Evolutionary conservation across 2,113 vertebrate genomes (phyloP), one percentile per base, ranked within the genome.

Genomic region (Sinocyclocheilus maitianheensis): DNA sequence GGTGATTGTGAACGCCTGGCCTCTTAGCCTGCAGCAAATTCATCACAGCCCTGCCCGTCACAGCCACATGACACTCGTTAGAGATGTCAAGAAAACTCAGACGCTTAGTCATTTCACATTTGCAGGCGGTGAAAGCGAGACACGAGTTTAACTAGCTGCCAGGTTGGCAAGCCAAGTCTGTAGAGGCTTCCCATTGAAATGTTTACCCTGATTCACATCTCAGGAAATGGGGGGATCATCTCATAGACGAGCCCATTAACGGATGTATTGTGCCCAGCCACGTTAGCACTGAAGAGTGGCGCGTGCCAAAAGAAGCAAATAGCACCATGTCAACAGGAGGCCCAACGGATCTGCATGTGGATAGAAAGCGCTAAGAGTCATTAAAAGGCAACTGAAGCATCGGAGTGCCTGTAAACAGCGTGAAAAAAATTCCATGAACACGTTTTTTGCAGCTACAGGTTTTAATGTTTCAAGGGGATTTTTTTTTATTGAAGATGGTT

Each of bases 211-310:
- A 94, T 94, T 94, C 91, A 90, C 91, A 93, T 95, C 93, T 93
- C 91, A 94, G 95, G 93, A 94, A 94, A 94, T 91, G 93, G 93
- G 91, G 91, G 93, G 94, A 94, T 94, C 89, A 93, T 93, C 93
- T 93, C 93, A 87, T 93, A 92, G 93, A 95, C 91, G 91, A 89
- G 91, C 93, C 95, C 95, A 95, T 95, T 94, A 95, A 92, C 92
- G 84, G 91, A 92, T 92, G 92, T 89, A 89, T 92, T 89, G 87
- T 92, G 93, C 90, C 84, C 92, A 94, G 93, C 92, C 92, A 92
- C 89, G 91, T 94, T 94, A 90, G 90, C 91, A 93, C 93, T 89
- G 91, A 91, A 90, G 93, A 93, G 92, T 90, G 92, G 90, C 87
- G 92, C 86, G 87, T 92, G 93, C 93, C 92, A 93, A 91, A 90